Evolutionary conservation across 30 jellyfish, hydroid and myxozoan genomes (phyloP), one percentile per base, ranked within the genome.

Genomic region (Nemopilema nomurai): DNA sequence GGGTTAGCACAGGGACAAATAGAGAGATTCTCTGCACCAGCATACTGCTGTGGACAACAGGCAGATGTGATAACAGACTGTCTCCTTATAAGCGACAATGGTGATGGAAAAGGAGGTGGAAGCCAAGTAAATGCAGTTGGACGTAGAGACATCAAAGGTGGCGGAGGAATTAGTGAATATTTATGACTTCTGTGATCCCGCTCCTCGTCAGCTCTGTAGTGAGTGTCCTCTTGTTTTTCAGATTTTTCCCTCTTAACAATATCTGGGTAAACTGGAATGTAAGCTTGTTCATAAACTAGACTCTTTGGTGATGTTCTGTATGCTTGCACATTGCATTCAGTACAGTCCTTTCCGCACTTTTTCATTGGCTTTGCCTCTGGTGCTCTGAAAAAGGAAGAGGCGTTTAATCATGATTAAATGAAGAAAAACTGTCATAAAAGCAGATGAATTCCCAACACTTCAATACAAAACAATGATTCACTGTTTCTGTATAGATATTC

Each of bases 1-100:
- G 96, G 96, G 64, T 87, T 76, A 41, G 86, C 86, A 70, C 96
- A 87, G 19, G 89, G 96, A 57, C 96, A 87, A 24, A 78, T 30
- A 8, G 96, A 79, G 33, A 87, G 65, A n/a, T 87, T 84, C 3
- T 71, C 90, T 49, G 89, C 41, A n/a, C 67, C 76, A 18, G 76
- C 74, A 68, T 84, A 85, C 62, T 65, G 86, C 53, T 77, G 83
- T 22, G 96, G 90, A 24, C 92, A 88, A 30, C 90, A 69, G 18
- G 97, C 87, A 1, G 97, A 74, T 24, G 96, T 77, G 26, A 91
- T 91, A 23, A 91, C 97, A 0, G 97, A 91, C 64, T 93, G 97
- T 53, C 97, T 68, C 74, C 96, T 76, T 24, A 87, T 74, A 8
- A 87, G 78, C 31, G 96, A 80, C 63, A 87, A 67, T 0, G 96